Evolutionary conservation across 2,113 vertebrate species (phyloP).

Genomic region (Bufo gargarizans): DNA sequence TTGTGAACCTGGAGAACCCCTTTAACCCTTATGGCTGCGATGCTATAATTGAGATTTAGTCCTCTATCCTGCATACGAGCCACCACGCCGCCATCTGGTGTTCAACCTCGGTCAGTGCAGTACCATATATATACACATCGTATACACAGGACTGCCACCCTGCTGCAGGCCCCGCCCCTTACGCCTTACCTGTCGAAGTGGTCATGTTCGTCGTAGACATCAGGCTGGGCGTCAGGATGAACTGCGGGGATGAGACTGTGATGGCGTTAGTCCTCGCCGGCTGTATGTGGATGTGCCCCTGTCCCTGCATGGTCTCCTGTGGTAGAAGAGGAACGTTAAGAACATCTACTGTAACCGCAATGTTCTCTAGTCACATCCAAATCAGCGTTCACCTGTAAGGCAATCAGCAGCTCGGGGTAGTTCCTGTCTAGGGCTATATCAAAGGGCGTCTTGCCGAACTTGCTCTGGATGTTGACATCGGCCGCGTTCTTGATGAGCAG

Average conservation of each 20-base stretch:
- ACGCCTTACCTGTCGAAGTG: constrained; percentile 71
- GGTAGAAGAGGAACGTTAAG: too few relatives aligned
- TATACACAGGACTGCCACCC: neutral
- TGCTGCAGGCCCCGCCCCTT: too few relatives aligned
- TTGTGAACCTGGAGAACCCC: too few relatives aligned
- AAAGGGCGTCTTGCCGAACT: constrained; percentile 90
- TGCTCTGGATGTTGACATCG: constrained; percentile 85
- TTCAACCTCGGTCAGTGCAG: neutral
- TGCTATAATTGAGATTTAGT: too few relatives aligned
- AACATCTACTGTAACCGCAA: too few relatives aligned
- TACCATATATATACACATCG: neutral
- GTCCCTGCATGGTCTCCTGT: constrained; percentile 70
- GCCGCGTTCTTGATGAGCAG: constrained; percentile 85
- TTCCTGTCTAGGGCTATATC: constrained; percentile 88
- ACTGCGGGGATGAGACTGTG: constrained; percentile 71
- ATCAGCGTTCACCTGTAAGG: constrained; percentile 74
- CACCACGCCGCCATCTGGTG: neutral
- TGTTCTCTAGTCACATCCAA: neutral
- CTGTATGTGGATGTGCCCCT: constrained; percentile 67
- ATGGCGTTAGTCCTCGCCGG: constrained; percentile 64
- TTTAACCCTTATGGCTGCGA: too few relatives aligned
- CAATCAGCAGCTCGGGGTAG: constrained; percentile 77
- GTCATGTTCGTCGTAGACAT: constrained; percentile 70
- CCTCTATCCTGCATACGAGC: neutral
- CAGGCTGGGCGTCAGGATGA: constrained; percentile 75